These are phyloP conservation scores for Limonius californicus DNA, from an alignment of 1,140 invertebrate genomes.

Conservation along the genomic window DNA sequence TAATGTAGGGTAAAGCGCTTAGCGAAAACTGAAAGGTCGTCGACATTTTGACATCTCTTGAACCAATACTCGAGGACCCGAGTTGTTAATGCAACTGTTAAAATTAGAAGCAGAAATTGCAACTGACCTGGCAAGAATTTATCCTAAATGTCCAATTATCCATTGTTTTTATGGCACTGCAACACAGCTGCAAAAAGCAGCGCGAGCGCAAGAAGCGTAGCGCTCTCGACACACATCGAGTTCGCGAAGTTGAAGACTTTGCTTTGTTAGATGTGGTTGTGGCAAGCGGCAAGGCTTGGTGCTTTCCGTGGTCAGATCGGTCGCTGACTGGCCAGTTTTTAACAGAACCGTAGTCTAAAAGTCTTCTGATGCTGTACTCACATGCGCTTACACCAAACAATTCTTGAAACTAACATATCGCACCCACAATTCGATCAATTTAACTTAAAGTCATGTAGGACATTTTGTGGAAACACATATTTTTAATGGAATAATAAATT, in stretches of 20 bases:
- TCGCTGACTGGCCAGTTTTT: conserved; percentile 20
- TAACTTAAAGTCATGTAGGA: too few species aligned
- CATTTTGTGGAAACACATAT: too few species aligned
- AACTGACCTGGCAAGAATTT: conserved; percentile 2
- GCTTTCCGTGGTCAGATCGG: neutral
- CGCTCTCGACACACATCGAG: conserved; percentile 4
- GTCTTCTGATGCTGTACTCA: neutral
- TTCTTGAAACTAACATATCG: too few species aligned
- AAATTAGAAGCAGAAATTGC: neutral
- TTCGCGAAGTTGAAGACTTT: conserved; percentile 21
- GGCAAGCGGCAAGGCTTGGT: neutral
- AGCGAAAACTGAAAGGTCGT: conserved; percentile 28
- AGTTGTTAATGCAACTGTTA: neutral
- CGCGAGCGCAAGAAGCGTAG: conserved; percentile 2
- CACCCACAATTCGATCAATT: too few species aligned
- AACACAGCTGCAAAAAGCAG: conserved; percentile 6
- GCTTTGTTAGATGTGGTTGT: conserved; percentile 21
- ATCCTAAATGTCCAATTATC: neutral
- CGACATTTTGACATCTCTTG: conserved; percentile 40
- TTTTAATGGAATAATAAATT: too few species aligned
- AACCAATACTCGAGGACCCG: conserved; percentile 30
- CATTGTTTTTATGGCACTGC: conserved; percentile 12
- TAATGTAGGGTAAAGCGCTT: conserved; percentile 5
- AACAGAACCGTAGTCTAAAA: conserved; percentile 17
- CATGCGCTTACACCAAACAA: too few species aligned